Conservation (phyloP, 2,113 vertebrate genomes). For the Alouatta palliata region DNA sequence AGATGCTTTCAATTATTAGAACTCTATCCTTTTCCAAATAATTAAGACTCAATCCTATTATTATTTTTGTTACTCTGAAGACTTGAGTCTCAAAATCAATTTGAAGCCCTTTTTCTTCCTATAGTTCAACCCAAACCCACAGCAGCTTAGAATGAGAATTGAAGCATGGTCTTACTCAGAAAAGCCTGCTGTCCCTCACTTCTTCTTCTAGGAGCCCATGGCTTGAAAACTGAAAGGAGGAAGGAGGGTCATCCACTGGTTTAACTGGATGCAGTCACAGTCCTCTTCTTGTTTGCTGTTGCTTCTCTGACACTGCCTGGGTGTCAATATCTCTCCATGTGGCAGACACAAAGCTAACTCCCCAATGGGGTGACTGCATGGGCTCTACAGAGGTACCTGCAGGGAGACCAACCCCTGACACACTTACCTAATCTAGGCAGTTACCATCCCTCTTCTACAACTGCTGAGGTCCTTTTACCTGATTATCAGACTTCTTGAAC, state of each 20-base stretch:
- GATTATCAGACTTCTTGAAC: background rate
- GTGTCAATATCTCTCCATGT: background rate
- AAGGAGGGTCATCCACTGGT: background rate
- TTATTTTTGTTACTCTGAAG: conserved; percentile 8
- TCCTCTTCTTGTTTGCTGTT: background rate
- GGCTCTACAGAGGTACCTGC: background rate
- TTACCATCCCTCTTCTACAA: background rate
- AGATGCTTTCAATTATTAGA: conserved; percentile 34
- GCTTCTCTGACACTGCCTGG: background rate
- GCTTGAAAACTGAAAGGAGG: background rate
- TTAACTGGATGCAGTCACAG: background rate
- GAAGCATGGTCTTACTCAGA: background rate
- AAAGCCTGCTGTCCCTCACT: background rate
- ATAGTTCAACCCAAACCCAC: background rate
- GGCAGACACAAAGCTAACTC: background rate
- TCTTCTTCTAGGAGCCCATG: background rate
- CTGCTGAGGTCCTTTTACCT: background rate
- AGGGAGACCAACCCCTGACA: background rate
- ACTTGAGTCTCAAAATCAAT: conserved; percentile 20
- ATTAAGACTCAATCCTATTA: background rate
- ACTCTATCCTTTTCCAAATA: background rate
- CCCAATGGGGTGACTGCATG: background rate
- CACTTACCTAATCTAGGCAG: background rate
- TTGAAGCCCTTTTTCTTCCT: conserved; percentile 20
- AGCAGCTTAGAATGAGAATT: background rate